Percentiles rank a stretch among this genome's conserved stretches.
These are phyloP conservation scores for Cyclura pinguis DNA, from an alignment of 2,797 vertebrate species.

Conservation along the genomic window DNA sequence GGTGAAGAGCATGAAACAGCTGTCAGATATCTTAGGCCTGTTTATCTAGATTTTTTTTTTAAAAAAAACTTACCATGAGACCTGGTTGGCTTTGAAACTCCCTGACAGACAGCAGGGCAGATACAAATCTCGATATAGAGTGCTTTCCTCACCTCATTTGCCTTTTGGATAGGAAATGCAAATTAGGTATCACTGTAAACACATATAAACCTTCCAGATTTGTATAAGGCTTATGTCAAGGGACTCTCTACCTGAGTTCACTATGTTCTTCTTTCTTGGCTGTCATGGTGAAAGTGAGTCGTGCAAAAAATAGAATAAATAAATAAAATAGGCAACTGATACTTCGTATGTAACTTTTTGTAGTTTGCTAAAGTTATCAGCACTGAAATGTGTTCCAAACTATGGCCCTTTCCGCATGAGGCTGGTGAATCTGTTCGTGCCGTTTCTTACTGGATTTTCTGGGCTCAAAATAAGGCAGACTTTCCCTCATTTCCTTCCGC, in stretches of 20 bases:
- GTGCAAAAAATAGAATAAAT: no score
- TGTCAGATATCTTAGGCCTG: constrained; percentile 84
- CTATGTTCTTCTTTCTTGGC: neutral
- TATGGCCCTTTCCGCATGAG: neutral
- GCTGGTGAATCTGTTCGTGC: no score
- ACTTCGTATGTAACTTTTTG: neutral
- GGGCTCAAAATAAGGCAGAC: no score
- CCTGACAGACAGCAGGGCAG: constrained; percentile 60
- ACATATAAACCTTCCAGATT: constrained; percentile 40
- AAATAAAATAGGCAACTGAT: no score
- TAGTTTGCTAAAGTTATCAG: neutral
- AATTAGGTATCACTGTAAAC: constrained; percentile 61
- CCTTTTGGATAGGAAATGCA: constrained; percentile 53
- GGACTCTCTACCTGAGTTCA: neutral
- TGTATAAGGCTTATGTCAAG: constrained; percentile 10
- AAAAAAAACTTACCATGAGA: constrained; percentile 77
- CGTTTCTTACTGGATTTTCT: no score
- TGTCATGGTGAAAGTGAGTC: no score
- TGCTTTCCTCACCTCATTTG: constrained; percentile 63
- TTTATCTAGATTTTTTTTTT: constrained; percentile 72
- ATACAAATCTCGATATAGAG: neutral
- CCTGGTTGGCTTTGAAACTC: constrained; percentile 68
- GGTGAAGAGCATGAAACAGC: constrained; percentile 87
- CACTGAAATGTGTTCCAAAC: neutral
- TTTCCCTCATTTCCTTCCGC: no score